phyloP scores from a whole-genome alignment of 2,113 vertebrate species.

The Phalacrocorax aristotelis region DNA sequence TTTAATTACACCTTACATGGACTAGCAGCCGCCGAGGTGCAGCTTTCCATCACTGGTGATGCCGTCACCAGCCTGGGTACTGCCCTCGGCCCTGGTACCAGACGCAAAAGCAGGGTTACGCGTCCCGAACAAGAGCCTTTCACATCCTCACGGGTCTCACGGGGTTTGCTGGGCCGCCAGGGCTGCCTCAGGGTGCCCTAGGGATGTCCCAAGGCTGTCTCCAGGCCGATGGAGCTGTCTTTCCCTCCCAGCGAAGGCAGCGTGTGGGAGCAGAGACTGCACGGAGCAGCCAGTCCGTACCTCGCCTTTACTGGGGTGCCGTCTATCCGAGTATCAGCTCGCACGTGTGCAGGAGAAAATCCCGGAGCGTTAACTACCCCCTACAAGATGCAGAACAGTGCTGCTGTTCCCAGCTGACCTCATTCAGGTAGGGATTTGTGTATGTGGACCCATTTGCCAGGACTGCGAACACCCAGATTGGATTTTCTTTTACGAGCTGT shows the following conservation, averaged over 20 bases:
- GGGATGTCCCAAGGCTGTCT: neutral
- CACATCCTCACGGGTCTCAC: accelerated
- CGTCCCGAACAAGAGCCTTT: neutral
- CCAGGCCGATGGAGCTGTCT: neutral
- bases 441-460: accelerated
- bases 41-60: neutral
- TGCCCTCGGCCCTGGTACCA: neutral
- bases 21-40: neutral
- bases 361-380: neutral
- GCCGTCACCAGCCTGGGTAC: neutral
- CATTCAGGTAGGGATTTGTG: accelerated
- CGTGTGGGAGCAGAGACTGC: neutral
- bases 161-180: too few species aligned
- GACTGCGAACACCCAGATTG: neutral
- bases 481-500: neutral
- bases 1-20: neutral
- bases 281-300: accelerated
- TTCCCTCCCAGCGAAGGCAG: neutral
- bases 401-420: neutral
- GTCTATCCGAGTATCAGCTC: neutral
- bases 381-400: too few species aligned
- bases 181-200: accelerated
- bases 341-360: accelerated
- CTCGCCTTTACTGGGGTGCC: neutral
- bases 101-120: neutral